Evolutionary conservation across 2,888 invertebrate genomes (phyloP).

Genomic region (Mesoligia furuncula): DNA sequence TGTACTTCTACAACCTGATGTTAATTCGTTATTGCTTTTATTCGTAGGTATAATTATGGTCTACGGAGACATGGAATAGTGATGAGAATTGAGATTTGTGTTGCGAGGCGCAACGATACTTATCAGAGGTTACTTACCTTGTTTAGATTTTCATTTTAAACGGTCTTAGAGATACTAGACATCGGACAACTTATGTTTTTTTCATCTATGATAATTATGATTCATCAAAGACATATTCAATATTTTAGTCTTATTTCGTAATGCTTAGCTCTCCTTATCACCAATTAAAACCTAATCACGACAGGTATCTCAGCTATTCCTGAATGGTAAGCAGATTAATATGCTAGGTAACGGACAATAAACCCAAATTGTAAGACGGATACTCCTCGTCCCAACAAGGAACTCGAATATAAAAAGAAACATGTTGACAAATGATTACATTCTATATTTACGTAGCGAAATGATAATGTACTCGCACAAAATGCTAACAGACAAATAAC

Average conservation of each 20-base stretch:
- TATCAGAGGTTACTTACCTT: not conserved
- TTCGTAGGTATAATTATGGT: conserved; percentile 60
- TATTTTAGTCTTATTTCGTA: not conserved
- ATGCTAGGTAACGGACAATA: conserved; percentile 48
- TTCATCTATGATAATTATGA: not conserved
- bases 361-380: conserved; percentile 39
- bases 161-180: not conserved
- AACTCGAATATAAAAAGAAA: conserved; percentile 56
- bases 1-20: conserved; percentile 72
- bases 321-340: conserved; percentile 36
- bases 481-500: conserved; percentile 83
- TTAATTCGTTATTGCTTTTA: conserved; percentile 69
- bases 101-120: too few species aligned
- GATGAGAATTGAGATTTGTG: not conserved
- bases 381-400: conserved; percentile 50
- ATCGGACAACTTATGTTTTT: too few species aligned
- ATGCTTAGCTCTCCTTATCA: not conserved
- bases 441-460: conserved; percentile 66
- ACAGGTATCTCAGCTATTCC: not conserved
- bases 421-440: conserved; percentile 69
- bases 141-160: not conserved
- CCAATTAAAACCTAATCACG: not conserved
- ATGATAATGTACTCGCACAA: conserved; percentile 74
- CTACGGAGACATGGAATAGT: conserved; percentile 23
- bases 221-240: not conserved